These are phyloP conservation scores for Agrotis clavis DNA, from an alignment of 2,888 invertebrate genomes.

Conservation along the genomic window DNA sequence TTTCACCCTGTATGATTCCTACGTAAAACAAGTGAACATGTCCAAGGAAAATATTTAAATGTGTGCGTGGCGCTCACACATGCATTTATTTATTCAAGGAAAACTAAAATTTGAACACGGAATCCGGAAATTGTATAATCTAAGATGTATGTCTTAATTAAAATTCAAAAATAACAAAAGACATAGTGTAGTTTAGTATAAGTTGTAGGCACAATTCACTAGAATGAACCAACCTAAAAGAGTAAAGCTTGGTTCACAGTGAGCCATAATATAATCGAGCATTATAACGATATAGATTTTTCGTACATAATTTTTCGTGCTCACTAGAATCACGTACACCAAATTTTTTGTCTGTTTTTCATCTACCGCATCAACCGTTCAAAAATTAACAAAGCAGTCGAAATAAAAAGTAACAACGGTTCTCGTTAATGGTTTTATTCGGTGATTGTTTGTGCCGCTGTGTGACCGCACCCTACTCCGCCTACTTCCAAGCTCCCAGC, in stretches of 20 bases:
- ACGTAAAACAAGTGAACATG: no score
- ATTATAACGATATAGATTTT: not conserved
- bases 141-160: no score
- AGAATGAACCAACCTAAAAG: not conserved
- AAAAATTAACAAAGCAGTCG: constrained; percentile 11
- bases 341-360: constrained; percentile 4
- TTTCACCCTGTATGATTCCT: no score
- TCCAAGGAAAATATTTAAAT: no score
- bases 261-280: not conserved
- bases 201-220: not conserved
- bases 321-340: not conserved
- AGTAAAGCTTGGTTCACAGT: not conserved
- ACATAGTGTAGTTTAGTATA: no score
- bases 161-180: no score
- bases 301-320: not conserved
- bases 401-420: constrained; percentile 51
- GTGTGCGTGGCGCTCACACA: no score
- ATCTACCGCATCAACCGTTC: constrained; percentile 2
- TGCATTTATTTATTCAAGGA: no score
- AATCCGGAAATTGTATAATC: no score
- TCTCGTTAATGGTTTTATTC: constrained; percentile 22
- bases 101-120: no score
- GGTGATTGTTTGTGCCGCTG: constrained; percentile 22
- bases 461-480: constrained; percentile 50
- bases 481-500: constrained; percentile 65